Conservation (phyloP, 2,888 invertebrate species). For the Ganaspis brasiliensis region DNA sequence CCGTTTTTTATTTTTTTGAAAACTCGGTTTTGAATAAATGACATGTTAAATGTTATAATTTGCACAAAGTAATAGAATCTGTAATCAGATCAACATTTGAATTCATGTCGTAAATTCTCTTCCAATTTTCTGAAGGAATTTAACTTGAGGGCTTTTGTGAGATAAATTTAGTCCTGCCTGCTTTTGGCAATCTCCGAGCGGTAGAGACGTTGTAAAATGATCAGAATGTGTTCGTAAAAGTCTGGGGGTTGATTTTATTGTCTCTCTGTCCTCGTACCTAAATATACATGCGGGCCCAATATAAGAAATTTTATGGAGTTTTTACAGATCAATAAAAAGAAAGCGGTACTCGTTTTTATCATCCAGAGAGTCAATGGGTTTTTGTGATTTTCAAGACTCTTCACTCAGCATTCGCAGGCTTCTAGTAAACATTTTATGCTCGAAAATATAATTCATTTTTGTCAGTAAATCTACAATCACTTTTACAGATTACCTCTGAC, state of each 20-base stretch:
- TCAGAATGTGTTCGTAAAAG: slow-evolving; percentile 31
- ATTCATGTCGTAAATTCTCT: background rate
- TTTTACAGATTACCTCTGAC: background rate
- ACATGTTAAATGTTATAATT: too few relatives aligned
- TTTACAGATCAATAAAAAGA: slow-evolving; percentile 35
- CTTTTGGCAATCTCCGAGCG: slow-evolving; percentile 22
- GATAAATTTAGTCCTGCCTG: slow-evolving; percentile 16
- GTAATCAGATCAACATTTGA: too few relatives aligned
- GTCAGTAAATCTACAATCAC: slow-evolving; percentile 11
- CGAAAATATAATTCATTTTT: slow-evolving; percentile 10
- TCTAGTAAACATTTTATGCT: slow-evolving; percentile 18
- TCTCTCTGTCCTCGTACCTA: slow-evolving; percentile 18
- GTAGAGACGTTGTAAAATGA: slow-evolving; percentile 20
- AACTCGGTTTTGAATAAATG: too few relatives aligned
- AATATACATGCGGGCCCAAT: slow-evolving; percentile 22
- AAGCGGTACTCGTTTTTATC: slow-evolving; percentile 19
- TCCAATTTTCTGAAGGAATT: background rate
- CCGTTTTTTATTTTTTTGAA: too few relatives aligned
- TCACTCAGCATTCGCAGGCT: background rate
- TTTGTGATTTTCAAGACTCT: slow-evolving; percentile 20
- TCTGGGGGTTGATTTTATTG: slow-evolving; percentile 15
- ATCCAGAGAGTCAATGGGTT: background rate
- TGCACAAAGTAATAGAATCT: too few relatives aligned
- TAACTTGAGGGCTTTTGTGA: too few relatives aligned
- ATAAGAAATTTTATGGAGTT: slow-evolving; percentile 29